Evolutionary conservation across 2,797 vertebrate species (phyloP).

Genomic region (Enoplosus armatus): DNA sequence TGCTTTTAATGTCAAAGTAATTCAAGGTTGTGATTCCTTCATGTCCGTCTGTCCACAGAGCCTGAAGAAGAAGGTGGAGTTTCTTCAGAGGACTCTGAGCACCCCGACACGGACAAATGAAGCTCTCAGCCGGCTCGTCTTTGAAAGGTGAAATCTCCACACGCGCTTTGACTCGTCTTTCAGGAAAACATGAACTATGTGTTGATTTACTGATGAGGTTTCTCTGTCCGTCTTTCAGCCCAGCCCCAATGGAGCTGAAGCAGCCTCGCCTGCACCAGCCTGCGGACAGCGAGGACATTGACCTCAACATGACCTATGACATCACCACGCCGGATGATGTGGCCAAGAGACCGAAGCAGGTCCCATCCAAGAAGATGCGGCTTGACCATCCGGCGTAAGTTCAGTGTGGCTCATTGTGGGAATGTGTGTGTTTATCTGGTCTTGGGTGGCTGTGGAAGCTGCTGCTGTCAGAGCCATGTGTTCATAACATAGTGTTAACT

Average conservation of each 20-base stretch:
- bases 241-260: conserved; percentile 88
- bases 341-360: conserved; percentile 67
- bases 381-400: conserved; percentile 87
- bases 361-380: conserved; percentile 88
- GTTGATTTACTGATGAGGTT: neutral
- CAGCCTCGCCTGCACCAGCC: conserved; percentile 86
- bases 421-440: neutral
- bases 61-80: conserved; percentile 93
- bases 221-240: conserved; percentile 80
- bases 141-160: conserved; percentile 85
- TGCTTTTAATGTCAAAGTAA: neutral
- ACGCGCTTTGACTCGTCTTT: rapidly evolving
- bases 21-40: neutral
- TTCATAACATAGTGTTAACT: neutral
- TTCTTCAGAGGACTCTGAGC: conserved; percentile 94
- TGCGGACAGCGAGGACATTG: conserved; percentile 83
- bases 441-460: neutral
- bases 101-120: conserved; percentile 91
- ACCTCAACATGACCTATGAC: conserved; percentile 91
- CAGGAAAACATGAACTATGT: neutral
- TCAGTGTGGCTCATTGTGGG: neutral
- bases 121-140: conserved; percentile 90
- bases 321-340: conserved; percentile 88
- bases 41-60: conserved; percentile 81
- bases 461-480: conserved; percentile 1